phyloP scores from a whole-genome alignment of 2,797 vertebrate genomes.

The Lithobates pipiens region DNA sequence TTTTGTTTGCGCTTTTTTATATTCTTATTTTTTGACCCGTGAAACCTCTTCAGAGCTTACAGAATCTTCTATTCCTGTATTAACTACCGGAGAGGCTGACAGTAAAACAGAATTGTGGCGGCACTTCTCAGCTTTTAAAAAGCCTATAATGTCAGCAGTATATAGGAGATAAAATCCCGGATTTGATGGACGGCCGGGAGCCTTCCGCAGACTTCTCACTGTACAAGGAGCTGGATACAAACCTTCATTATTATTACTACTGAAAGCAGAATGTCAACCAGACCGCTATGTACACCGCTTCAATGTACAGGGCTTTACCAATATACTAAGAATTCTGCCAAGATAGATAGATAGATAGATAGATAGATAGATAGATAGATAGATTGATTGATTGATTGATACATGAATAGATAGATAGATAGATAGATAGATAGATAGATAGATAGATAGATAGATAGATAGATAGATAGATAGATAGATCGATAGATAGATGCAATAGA shows the following conservation, averaged over 20 bases:
- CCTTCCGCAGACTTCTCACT: neutral
- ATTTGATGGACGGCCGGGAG: neutral
- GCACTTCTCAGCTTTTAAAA: neutral
- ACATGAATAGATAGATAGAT: too few relatives aligned
- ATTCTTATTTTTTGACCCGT: conserved; percentile 40
- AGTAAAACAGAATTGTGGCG: conserved; percentile 31
- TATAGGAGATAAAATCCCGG: conserved; percentile 20
- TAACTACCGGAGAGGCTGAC: conserved; percentile 18
- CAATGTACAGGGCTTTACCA: neutral
- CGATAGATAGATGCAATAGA: too few relatives aligned
- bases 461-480: too few relatives aligned
- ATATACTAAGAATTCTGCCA: too few relatives aligned
- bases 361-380: too few relatives aligned
- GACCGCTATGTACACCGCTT: neutral
- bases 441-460: too few relatives aligned
- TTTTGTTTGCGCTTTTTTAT: conserved; percentile 46
- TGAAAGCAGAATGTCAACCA: neutral
- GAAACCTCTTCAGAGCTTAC: conserved; percentile 6
- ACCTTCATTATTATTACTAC: neutral
- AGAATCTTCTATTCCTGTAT: conserved; percentile 13
- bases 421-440: too few relatives aligned
- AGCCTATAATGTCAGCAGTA: conserved; percentile 10
- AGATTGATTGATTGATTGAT: too few relatives aligned
- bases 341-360: too few relatives aligned
- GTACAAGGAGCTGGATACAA: neutral